These are phyloP conservation scores for Drosophila colorata DNA, from an alignment of 2,888 invertebrate species.

Conservation along the genomic window DNA sequence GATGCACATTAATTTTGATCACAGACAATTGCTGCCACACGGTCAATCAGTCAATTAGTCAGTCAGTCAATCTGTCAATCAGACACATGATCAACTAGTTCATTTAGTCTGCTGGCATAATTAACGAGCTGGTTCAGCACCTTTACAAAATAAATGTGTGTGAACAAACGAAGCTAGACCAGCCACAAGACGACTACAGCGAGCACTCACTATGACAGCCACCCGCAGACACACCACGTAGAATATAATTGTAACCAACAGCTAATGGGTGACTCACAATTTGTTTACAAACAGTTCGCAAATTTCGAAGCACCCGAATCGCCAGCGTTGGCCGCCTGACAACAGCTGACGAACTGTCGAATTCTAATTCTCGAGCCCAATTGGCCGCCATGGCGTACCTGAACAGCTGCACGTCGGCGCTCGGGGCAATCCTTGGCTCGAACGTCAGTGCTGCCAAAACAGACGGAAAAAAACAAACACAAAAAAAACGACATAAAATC, in stretches of 20 bases:
- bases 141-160: constrained; percentile 23
- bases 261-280: constrained; percentile 56
- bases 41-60: constrained; percentile 20
- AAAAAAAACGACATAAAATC: constrained; percentile 15
- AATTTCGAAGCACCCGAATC: not conserved
- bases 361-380: constrained; percentile 2
- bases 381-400: constrained; percentile 58
- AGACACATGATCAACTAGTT: constrained; percentile 28
- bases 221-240: constrained; percentile 25
- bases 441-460: constrained; percentile 42
- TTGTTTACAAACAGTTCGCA: not conserved
- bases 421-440: constrained; percentile 46
- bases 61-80: constrained; percentile 20
- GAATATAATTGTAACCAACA: constrained; percentile 14
- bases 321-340: not conserved
- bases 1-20: constrained; percentile 63
- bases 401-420: constrained; percentile 68
- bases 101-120: constrained; percentile 50
- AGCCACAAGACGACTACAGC: constrained; percentile 14
- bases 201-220: constrained; percentile 25
- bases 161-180: constrained; percentile 54
- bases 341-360: not conserved
- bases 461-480: constrained; percentile 4
- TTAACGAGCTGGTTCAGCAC: constrained; percentile 48
- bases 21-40: constrained; percentile 44